These are phyloP conservation scores for Hydractinia symbiolongicarpus DNA, from an alignment of 30 jellyfish, hydroid and myxozoan genomes.

Conservation along the genomic window DNA sequence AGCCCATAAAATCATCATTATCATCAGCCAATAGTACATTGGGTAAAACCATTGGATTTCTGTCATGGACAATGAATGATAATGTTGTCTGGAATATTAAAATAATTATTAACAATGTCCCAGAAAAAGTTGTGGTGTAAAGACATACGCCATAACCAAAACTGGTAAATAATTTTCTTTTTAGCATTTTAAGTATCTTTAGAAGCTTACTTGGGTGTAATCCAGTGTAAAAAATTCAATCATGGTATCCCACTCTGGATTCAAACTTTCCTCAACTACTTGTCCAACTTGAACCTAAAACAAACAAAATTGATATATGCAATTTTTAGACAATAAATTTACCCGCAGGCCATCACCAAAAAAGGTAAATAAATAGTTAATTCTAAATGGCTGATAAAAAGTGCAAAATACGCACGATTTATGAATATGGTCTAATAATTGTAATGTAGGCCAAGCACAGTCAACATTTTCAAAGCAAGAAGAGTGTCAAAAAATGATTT, in stretches of 20 bases:
- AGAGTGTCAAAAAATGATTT: background rate
- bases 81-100: slow-evolving; percentile 63
- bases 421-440: too few species aligned
- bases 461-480: background rate
- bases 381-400: too few species aligned
- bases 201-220: slow-evolving; percentile 62
- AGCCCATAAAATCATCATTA: slow-evolving; percentile 99
- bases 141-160: too few species aligned
- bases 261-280: slow-evolving; percentile 81
- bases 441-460: too few species aligned
- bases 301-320: background rate
- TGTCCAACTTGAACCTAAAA: slow-evolving; percentile 69
- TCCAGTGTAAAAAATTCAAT: slow-evolving; percentile 86
- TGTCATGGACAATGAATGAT: slow-evolving; percentile 82
- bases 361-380: background rate
- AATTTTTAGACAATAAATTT: background rate
- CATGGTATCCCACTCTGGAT: slow-evolving; percentile 98
- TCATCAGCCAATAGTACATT: slow-evolving; percentile 86
- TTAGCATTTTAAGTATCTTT: too few species aligned
- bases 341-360: background rate
- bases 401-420: too few species aligned
- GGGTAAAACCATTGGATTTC: slow-evolving; percentile 85
- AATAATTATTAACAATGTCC: background rate
- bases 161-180: too few species aligned
- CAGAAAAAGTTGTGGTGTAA: too few species aligned